A percentile compares a stretch with the other conserved stretches of the same genome.
Evolutionary conservation across 2,113 vertebrate species (phyloP).

Genomic region (Lucifuga dentata): DNA sequence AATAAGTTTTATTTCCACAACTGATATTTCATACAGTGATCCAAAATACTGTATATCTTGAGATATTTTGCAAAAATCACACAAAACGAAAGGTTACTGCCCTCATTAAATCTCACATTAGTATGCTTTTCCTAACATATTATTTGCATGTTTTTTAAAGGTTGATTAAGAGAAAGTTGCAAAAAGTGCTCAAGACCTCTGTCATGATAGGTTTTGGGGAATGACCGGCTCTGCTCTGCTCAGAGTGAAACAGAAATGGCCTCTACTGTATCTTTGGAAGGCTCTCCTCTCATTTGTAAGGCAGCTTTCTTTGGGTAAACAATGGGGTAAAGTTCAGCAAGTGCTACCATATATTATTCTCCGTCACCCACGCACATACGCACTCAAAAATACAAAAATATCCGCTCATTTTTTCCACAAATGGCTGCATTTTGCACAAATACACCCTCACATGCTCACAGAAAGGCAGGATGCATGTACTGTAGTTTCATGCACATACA

Average conservation of each 20-base stretch:
- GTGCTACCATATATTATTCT: neutral
- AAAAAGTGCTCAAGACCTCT: neutral
- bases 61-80: neutral
- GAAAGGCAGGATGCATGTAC: conserved; percentile 17
- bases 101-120: neutral
- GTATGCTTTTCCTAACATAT: too few relatives aligned
- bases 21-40: neutral
- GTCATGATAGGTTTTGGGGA: conserved; percentile 14
- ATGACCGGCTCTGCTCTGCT: neutral
- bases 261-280: neutral
- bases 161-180: too few relatives aligned
- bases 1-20: neutral
- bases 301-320: conserved; percentile 17
- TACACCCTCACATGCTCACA: neutral
- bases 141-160: too few relatives aligned
- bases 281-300: neutral
- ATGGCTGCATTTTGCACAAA: conserved; percentile 1
- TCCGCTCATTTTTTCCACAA: conserved; percentile 10
- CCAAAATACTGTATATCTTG: neutral
- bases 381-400: conserved; percentile 16
- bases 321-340: conserved; percentile 14
- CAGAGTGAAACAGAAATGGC: conserved; percentile 6
- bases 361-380: neutral
- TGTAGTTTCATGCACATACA: neutral
- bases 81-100: neutral